Percentiles rank a stretch among this genome's conserved stretches.
Conservation (phyloP, 2,113 vertebrate genomes). For the Myiopsitta monachus region DNA sequence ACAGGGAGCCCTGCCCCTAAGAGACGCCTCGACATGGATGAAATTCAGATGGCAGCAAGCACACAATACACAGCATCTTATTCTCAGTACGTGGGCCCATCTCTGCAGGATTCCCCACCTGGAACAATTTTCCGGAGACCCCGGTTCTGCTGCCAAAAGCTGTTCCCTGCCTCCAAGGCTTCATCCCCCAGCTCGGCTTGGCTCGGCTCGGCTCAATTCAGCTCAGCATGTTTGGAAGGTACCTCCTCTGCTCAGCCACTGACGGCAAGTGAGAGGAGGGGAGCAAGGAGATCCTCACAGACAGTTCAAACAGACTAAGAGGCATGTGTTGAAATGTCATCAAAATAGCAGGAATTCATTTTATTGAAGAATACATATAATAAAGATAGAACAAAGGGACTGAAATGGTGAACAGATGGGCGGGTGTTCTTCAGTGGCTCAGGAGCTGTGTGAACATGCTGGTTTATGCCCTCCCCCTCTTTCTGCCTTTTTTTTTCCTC, state of each 20-base stretch:
- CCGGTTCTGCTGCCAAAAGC: not conserved
- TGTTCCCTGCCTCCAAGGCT: not conserved
- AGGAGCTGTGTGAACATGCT: constrained; percentile 61
- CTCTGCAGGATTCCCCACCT: not conserved
- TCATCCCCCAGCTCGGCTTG: not conserved
- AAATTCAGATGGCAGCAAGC: not conserved
- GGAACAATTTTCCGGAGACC: not conserved
- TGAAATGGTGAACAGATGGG: constrained; percentile 74
- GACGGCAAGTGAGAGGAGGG: not conserved
- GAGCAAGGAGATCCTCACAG: constrained; percentile 35
- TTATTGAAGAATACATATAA: constrained; percentile 56
- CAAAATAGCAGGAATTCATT: constrained; percentile 47
- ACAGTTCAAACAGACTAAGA: constrained; percentile 35
- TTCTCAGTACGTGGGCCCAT: not conserved
- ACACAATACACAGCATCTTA: fast-evolving
- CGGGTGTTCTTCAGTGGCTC: constrained; percentile 66
- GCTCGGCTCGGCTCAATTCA: not conserved
- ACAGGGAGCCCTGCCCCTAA: not conserved
- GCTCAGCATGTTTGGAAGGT: not conserved
- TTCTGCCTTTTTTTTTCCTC: constrained; percentile 14
- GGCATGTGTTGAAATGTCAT: constrained; percentile 41
- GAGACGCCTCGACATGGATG: not conserved
- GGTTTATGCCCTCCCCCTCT: constrained; percentile 65
- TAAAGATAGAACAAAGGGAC: constrained; percentile 73
- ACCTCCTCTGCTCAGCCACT: not conserved